Evolutionary conservation across 2,888 invertebrate genomes (phyloP).

Genomic region (Torymus tubicola): DNA sequence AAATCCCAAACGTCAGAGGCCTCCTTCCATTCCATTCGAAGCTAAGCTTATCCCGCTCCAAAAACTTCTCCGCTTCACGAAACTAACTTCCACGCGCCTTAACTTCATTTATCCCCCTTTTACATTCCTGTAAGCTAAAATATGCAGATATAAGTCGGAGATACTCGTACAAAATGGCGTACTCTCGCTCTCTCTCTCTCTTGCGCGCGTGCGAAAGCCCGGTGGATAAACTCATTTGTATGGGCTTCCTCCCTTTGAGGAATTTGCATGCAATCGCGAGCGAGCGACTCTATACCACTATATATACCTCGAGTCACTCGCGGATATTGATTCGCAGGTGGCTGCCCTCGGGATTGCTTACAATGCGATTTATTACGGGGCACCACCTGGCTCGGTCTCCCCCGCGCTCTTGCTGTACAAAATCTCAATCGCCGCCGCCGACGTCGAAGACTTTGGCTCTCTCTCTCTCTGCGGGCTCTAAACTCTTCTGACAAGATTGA

Average conservation of each 20-base stretch:
- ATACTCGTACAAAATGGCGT: constrained; percentile 30
- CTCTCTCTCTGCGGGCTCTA: background rate
- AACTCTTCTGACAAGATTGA: constrained; percentile 33
- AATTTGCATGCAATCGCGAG: constrained; percentile 68
- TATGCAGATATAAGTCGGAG: background rate
- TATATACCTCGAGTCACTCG: constrained; percentile 54
- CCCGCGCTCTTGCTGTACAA: constrained; percentile 50
- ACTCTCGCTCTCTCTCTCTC: background rate
- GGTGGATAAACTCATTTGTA: constrained; percentile 36
- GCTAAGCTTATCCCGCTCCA: background rate
- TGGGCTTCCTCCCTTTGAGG: constrained; percentile 55
- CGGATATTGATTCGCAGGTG: constrained; percentile 74
- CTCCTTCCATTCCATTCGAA: background rate
- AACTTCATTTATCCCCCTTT: background rate
- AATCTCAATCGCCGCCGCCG: constrained; percentile 69
- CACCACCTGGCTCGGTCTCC: constrained; percentile 68
- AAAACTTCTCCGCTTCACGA: no score
- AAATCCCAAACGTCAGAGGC: background rate
- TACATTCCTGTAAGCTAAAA: background rate
- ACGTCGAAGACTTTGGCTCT: background rate
- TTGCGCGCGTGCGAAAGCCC: no score
- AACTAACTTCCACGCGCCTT: constrained; percentile 44
- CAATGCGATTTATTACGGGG: constrained; percentile 74
- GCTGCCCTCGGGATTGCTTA: constrained; percentile 71
- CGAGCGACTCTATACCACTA: constrained; percentile 36